Evolutionary conservation across 2,113 vertebrate species (phyloP), one percentile per base, ranked within the genome.

Genomic region (Pangasianodon hypophthalmus): DNA sequence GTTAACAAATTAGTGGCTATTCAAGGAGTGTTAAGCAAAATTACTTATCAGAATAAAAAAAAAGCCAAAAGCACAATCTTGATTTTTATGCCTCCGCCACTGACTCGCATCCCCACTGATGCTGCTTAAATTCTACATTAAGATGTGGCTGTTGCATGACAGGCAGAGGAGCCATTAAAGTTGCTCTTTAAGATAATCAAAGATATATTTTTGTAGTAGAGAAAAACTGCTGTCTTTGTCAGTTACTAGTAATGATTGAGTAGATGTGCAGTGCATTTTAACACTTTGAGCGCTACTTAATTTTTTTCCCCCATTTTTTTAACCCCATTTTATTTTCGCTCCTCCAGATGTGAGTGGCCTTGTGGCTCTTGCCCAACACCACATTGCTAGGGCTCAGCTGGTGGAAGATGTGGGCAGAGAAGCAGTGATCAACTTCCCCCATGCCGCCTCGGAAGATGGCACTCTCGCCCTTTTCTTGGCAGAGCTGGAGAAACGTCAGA

Each of bases 371-470:
- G 96, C 96, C 3, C 96, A 95, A 92, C 92, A 86, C 7, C 90
- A 95, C 73, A 93, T 98, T 1, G 95, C 97, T 0, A 95, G 94
- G 10, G 96, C 96, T 0, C 93, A 32, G 75, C 94, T 98, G 93
- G 96, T 96, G 88, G 95, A 98, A 91, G 97, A 97, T 52, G 93
- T 96, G 0, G 96, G 96, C 0, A 95, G 95, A 0, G 96, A 99
- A 92, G 94, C 96, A 1, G 94, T 97, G 46, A 93, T 98, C 2
- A 92, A 95, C 81, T 91, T 98, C 89, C 97, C 98, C 0, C 97
- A 97, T 29, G 52, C 21, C 0, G 95, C 97, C 0, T 96, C 97
- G 21, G 96, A 95, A 90, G 96, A 98, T 0, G 95, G 96, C 26
- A 93, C 96, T 46, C 96, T 98, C 0, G 95, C 93, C 1, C 4